A percentile compares a stretch with the other conserved stretches of the same genome.
Evolutionary conservation across 2,888 invertebrate genomes (phyloP).

Genomic region (Galerucella pusilla): DNA sequence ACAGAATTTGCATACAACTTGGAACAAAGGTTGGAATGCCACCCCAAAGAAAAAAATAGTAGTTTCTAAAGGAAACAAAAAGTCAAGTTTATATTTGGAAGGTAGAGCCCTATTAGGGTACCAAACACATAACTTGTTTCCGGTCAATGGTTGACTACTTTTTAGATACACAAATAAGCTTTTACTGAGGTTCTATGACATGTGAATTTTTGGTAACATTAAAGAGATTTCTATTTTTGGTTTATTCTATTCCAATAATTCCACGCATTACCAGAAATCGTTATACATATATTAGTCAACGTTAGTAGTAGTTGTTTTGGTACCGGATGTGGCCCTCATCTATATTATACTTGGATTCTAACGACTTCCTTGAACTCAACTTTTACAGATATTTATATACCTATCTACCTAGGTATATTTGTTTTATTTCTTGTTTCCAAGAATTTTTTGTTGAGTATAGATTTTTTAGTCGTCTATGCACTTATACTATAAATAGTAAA

Average conservation of each 20-base stretch:
- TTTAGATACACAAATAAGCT: neutral
- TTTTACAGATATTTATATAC: slow-evolving; percentile 6
- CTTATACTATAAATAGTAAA: neutral
- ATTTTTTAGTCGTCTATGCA: neutral
- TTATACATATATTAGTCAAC: neutral
- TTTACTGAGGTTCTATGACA: neutral
- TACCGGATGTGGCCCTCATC: slow-evolving; percentile 6
- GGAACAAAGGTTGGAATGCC: too few relatives aligned
- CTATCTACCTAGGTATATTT: neutral
- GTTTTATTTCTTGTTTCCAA: slow-evolving; percentile 1
- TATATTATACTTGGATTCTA: slow-evolving; percentile 10
- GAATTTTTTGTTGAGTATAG: neutral
- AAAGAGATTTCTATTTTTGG: neutral
- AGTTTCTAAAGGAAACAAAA: neutral
- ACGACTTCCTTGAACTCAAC: slow-evolving; percentile 11
- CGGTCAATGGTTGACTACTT: neutral
- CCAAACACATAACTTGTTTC: neutral
- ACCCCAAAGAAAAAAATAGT: neutral
- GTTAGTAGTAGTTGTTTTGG: slow-evolving; percentile 1
- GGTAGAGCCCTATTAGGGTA: neutral
- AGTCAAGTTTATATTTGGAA: neutral
- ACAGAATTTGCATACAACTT: too few relatives aligned
- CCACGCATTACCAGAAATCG: neutral
- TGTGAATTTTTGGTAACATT: neutral
- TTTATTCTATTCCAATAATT: neutral